phyloP scores from a whole-genome alignment of 2,113 vertebrate genomes.

The Promerops cafer region DNA sequence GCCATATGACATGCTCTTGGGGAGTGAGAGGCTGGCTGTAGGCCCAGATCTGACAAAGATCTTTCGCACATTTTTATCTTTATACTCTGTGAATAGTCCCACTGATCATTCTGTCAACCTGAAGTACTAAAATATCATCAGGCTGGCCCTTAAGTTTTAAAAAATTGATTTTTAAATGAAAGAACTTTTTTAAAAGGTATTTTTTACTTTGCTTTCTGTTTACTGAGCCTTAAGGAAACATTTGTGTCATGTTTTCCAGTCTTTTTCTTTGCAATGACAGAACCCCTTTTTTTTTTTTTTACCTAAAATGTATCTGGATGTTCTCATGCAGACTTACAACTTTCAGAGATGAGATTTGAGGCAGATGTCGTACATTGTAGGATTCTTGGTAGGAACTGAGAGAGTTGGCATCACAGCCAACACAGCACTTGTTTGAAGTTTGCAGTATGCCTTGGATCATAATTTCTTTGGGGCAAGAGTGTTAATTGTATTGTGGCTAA shows the following conservation, averaged over 20 bases:
- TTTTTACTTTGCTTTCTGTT: conserved; percentile 6
- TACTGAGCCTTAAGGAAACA: background rate
- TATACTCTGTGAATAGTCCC: conserved; percentile 13
- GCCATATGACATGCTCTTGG: background rate
- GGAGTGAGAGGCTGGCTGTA: background rate
- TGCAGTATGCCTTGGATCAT: background rate
- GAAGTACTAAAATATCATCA: conserved; percentile 7
- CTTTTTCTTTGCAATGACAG: background rate
- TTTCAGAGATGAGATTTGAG: background rate
- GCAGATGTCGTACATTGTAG: background rate
- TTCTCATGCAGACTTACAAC: background rate
- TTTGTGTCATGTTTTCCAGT: background rate
- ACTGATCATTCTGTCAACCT: background rate
- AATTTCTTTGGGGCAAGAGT: background rate
- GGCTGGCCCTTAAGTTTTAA: background rate
- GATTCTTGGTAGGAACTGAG: background rate
- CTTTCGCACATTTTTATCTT: conserved; percentile 47
- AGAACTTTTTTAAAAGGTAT: background rate
- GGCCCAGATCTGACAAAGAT: conserved; percentile 40
- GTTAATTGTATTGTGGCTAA: background rate
- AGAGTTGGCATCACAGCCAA: background rate
- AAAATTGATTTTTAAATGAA: background rate
- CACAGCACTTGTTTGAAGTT: background rate
- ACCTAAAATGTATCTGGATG: background rate
- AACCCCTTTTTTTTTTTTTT: background rate